Evolutionary conservation across 2,113 vertebrate genomes (phyloP), one percentile per base, ranked within the genome.

Genomic region (Rousettus leschenaultii): DNA sequence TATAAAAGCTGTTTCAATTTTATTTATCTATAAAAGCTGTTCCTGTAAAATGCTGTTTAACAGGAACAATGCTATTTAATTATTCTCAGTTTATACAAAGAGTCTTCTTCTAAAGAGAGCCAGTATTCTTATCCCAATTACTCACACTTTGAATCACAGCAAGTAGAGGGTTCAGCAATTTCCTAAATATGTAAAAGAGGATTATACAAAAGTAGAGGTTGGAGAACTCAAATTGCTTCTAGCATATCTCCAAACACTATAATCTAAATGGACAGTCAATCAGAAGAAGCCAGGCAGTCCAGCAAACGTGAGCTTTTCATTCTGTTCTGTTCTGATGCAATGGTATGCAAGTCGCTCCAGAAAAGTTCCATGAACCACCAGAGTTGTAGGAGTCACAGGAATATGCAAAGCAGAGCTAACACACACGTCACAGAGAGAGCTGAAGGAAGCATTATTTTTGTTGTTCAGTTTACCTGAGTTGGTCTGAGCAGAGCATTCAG

Each of bases 61-160:
- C 16, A 68, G 74, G 28, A 95, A 51, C 9, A 33, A 35, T 33
- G 8, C 5, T 33, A 0, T 91, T 95, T 66, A 63, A 75, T 66
- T 91, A 86, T 93, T 82, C 63, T 86, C 59, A 33, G 71, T 93
- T 93, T 95, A 89, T 63, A 40, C 59, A 83, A 38, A 61, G 28
- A 86, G 3, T 0, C 33, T 88, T 83, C 10, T n/a, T 89, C 63
- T 73, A 83, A 86, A 89, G 79, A 80, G 22, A 85, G 28, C 22
- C 35, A 63, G 48, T 10, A 40, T 92, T 80, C 71, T 66, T 68
- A 73, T 48, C 3, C 33, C 21, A 74, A 15, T 66, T 94, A 96
- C 68, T 96, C 75, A 80, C 22, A 7, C 74, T 80, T 68, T 83
- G 74, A 90, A 35, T 92, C 73, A 77, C 7, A 75, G 55, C 21